Evolutionary conservation across 2,888 invertebrate genomes (phyloP).

Genomic region (Leucophenga maculata): DNA sequence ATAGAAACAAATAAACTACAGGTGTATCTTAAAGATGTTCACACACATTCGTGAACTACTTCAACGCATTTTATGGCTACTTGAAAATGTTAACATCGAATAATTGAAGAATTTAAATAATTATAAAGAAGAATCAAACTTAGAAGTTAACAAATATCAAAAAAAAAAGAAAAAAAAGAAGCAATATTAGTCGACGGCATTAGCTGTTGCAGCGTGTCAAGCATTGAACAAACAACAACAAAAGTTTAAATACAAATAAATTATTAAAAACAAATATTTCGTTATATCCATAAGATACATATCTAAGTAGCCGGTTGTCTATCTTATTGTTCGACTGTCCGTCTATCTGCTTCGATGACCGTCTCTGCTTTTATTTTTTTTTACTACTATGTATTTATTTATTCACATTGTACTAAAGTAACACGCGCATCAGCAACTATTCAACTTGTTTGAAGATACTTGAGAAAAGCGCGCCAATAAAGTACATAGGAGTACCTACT

Average conservation of each 20-base stretch:
- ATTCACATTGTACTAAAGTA: neutral
- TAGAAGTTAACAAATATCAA: neutral
- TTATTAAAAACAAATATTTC: constrained; percentile 1
- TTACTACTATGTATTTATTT: too few relatives aligned
- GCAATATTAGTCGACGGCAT: neutral
- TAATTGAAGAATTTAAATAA: constrained; percentile 11
- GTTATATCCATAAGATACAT: neutral
- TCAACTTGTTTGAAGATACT: constrained; percentile 2
- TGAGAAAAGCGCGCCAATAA: neutral
- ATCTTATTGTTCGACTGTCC: neutral
- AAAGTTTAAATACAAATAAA: neutral
- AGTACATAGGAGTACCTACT: too few relatives aligned
- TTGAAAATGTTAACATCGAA: constrained; percentile 7
- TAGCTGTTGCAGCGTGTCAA: neutral
- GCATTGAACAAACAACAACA: neutral
- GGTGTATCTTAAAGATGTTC: neutral
- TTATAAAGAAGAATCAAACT: neutral
- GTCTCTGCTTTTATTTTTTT: too few relatives aligned
- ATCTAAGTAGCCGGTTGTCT: constrained; percentile 4
- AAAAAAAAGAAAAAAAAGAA: too few relatives aligned
- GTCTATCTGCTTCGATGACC: neutral
- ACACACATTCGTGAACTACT: constrained; percentile 7
- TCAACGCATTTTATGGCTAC: neutral
- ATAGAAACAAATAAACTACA: neutral
- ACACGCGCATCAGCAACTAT: neutral